A percentile compares a stretch with the other conserved stretches of the same genome.
Conservation (phyloP, 1,140 invertebrate genomes). For the Drosophila nebulosa region DNA sequence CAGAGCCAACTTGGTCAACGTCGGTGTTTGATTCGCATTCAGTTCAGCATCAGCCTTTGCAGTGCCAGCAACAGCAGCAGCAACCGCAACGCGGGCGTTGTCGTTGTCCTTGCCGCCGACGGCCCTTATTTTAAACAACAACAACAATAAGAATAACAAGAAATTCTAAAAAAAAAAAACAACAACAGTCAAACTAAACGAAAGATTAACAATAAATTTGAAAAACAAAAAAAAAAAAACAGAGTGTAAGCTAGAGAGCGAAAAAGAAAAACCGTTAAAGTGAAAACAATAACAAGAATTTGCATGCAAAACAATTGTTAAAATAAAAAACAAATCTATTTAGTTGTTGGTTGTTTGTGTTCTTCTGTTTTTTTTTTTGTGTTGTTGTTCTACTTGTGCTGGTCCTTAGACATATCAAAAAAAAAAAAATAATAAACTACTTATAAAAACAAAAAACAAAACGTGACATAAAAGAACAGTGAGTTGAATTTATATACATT, state of each 20-base stretch:
- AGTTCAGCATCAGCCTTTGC: conserved; percentile 73
- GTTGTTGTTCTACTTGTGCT: not conserved
- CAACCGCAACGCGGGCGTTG: conserved; percentile 51
- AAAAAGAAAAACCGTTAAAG: not conserved
- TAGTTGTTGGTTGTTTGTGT: conserved; percentile 20
- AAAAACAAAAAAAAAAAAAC: not conserved
- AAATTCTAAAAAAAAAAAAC: not conserved
- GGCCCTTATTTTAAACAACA: conserved; percentile 22
- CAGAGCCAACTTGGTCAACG: conserved; percentile 57
- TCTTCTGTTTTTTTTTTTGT: not conserved
- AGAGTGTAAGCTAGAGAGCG: not conserved
- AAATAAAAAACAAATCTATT: conserved; percentile 13
- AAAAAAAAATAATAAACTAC: not conserved
- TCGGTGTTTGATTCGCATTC: conserved; percentile 28
- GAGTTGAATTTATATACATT: not conserved
- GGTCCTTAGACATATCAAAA: not conserved
- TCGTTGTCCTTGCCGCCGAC: conserved; percentile 36
- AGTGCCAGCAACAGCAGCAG: conserved; percentile 41
- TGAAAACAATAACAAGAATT: conserved; percentile 6
- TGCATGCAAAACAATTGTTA: not conserved
- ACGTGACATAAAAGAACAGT: not conserved
- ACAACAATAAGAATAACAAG: conserved; percentile 5
- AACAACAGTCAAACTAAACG: not conserved
- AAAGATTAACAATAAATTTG: not conserved
- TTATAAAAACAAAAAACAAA: not conserved